A percentile compares a stretch with the other conserved stretches of the same genome.
Conservation (phyloP, 2,888 invertebrate genomes). For the Drosophila picticornis region DNA sequence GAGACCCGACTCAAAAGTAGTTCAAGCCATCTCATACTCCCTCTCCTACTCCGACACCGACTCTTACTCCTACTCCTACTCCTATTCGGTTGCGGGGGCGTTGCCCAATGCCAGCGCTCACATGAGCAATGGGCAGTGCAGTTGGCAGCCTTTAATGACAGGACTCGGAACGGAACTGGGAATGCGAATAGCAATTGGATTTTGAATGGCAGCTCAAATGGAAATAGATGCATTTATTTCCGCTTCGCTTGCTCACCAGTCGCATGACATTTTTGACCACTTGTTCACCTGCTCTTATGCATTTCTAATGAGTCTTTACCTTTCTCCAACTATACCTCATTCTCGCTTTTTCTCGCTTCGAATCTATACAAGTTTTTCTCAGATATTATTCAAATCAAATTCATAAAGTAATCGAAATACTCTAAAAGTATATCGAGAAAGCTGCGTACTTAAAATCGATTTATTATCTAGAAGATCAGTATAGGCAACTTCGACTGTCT, state of each 20-base stretch:
- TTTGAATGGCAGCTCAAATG: slow-evolving; percentile 1
- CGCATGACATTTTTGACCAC: slow-evolving; percentile 11
- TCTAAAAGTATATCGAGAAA: background rate
- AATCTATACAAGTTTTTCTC: background rate
- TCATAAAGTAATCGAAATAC: background rate
- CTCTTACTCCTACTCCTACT: background rate
- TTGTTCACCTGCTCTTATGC: slow-evolving; percentile 21
- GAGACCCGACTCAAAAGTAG: slow-evolving; percentile 51
- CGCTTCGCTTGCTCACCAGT: slow-evolving; percentile 18
- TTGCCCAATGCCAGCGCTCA: slow-evolving; percentile 36
- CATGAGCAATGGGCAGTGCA: slow-evolving; percentile 45
- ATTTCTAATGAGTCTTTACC: slow-evolving; percentile 20
- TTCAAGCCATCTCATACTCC: background rate
- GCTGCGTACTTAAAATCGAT: too few species aligned
- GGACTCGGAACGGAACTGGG: slow-evolving; percentile 16
- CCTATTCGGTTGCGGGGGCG: slow-evolving; percentile 42
- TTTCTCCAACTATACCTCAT: background rate
- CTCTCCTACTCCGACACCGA: background rate
- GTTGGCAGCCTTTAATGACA: slow-evolving; percentile 32
- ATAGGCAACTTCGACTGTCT: too few species aligned
- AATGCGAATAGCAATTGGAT: slow-evolving; percentile 18
- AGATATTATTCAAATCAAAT: background rate
- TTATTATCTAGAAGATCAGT: too few species aligned
- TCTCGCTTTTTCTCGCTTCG: background rate
- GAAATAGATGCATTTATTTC: slow-evolving; percentile 12